These are phyloP conservation scores for Phrynocephalus vlangalii DNA, from an alignment of 2,797 vertebrate genomes.

Conservation along the genomic window DNA sequence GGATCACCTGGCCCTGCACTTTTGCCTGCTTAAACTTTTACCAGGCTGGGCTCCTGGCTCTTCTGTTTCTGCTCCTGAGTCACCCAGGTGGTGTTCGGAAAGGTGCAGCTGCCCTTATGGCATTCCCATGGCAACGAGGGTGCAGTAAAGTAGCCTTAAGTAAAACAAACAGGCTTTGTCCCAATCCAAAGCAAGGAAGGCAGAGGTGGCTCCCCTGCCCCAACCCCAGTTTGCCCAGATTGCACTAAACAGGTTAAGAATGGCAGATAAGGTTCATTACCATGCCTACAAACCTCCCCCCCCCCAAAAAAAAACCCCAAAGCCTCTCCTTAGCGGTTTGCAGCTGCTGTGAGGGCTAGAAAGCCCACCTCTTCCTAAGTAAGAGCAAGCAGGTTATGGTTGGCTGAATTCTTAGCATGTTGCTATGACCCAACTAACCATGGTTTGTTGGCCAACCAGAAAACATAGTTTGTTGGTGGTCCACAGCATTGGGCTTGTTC, in stretches of 20 bases:
- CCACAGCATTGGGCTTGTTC: too few relatives aligned
- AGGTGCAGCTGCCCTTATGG: constrained; percentile 66
- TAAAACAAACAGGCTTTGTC: constrained; percentile 69
- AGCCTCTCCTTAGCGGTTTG: too few relatives aligned
- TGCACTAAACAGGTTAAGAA: not conserved
- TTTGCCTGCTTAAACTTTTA: constrained; percentile 47
- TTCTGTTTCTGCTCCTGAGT: constrained; percentile 57
- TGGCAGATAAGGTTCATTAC: constrained; percentile 36
- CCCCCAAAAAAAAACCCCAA: too few relatives aligned
- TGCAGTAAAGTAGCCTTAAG: constrained; percentile 55
- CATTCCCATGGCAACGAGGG: constrained; percentile 63
- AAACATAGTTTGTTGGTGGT: too few relatives aligned
- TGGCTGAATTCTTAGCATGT: too few relatives aligned
- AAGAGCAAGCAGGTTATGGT: too few relatives aligned
- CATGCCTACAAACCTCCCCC: not conserved
- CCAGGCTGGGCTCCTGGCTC: constrained; percentile 17
- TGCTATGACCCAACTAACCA: too few relatives aligned
- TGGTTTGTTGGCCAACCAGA: too few relatives aligned
- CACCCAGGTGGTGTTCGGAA: constrained; percentile 52
- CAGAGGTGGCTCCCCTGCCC: constrained; percentile 27
- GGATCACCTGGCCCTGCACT: constrained; percentile 31
- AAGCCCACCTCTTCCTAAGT: too few relatives aligned
- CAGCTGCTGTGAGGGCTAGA: too few relatives aligned
- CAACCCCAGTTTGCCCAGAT: not conserved
- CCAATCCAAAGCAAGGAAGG: constrained; percentile 61